These are phyloP conservation scores for Brachionus koreanus DNA, from an alignment of 1,140 invertebrate genomes.

Conservation along the genomic window DNA sequence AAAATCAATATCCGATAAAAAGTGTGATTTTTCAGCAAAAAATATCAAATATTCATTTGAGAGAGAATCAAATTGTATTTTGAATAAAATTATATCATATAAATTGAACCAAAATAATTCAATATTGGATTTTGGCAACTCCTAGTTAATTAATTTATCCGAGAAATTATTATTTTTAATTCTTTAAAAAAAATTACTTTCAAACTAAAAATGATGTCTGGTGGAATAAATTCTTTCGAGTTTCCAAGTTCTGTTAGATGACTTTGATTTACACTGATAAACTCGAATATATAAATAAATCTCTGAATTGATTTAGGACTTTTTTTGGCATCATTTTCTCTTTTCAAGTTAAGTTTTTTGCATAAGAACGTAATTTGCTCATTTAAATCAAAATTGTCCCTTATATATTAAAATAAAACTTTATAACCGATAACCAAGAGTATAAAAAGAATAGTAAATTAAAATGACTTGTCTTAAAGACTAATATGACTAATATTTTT, in stretches of 20 bases:
- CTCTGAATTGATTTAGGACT: neutral
- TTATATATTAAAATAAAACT: neutral
- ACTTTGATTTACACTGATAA: constrained; percentile 11
- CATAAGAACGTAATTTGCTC: constrained; percentile 20
- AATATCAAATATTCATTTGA: neutral
- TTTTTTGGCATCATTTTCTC: neutral
- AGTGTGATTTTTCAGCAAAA: neutral
- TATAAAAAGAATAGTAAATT: too few relatives aligned
- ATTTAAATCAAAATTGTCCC: neutral
- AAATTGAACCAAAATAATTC: neutral
- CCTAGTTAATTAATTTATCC: neutral
- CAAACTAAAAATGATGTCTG: neutral
- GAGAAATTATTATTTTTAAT: neutral
- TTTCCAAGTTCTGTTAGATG: neutral
- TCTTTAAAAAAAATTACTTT: neutral
- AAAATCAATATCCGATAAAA: neutral
- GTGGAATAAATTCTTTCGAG: neutral
- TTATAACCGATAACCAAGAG: too few relatives aligned
- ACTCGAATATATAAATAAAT: constrained; percentile 31
- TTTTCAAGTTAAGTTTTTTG: neutral
- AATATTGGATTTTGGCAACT: neutral
- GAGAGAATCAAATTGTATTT: neutral
- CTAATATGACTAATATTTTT: too few relatives aligned
- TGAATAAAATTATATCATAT: neutral
- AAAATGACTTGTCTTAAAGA: too few relatives aligned